Evolutionary conservation across 2,113 vertebrate species (phyloP).

Genomic region (Neolamprologus caudopunctatus): DNA sequence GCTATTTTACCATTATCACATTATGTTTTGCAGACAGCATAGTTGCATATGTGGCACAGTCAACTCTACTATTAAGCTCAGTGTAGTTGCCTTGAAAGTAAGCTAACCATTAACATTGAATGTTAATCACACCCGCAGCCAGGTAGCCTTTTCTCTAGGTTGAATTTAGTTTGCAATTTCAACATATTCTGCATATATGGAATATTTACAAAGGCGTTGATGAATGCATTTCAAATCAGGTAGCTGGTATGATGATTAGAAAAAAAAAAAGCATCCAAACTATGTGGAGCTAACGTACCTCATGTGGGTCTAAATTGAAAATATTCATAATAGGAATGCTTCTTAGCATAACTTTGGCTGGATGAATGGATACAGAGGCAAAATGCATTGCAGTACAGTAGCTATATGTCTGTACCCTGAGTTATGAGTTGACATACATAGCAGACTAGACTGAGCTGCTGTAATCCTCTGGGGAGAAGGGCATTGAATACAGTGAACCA

Average conservation of each 20-base stretch:
- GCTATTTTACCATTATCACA: constrained; percentile 56
- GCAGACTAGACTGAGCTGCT: not conserved
- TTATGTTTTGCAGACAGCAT: constrained; percentile 60
- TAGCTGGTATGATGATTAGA: constrained; percentile 22
- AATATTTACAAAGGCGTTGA: constrained; percentile 22
- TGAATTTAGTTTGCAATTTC: not conserved
- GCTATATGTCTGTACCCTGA: constrained; percentile 27
- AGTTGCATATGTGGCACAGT: constrained; percentile 63
- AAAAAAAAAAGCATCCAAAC: not conserved
- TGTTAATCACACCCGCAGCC: constrained; percentile 63
- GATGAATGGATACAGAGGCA: not conserved
- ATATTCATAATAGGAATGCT: not conserved
- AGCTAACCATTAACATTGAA: constrained; percentile 64
- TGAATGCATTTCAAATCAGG: constrained; percentile 41
- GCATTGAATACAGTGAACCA: constrained; percentile 20
- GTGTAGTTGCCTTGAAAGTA: constrained; percentile 52
- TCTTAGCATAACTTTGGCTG: not conserved
- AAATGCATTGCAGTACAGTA: not conserved
- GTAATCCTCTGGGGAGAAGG: constrained; percentile 29
- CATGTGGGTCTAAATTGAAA: not conserved
- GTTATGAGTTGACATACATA: constrained; percentile 20
- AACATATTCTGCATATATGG: constrained; percentile 29
- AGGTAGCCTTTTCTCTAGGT: not conserved
- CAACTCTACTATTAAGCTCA: constrained; percentile 55
- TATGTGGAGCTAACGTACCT: not conserved